Conservation (phyloP, 2,888 invertebrate genomes). For the Caenorhabditis uteleia region DNA sequence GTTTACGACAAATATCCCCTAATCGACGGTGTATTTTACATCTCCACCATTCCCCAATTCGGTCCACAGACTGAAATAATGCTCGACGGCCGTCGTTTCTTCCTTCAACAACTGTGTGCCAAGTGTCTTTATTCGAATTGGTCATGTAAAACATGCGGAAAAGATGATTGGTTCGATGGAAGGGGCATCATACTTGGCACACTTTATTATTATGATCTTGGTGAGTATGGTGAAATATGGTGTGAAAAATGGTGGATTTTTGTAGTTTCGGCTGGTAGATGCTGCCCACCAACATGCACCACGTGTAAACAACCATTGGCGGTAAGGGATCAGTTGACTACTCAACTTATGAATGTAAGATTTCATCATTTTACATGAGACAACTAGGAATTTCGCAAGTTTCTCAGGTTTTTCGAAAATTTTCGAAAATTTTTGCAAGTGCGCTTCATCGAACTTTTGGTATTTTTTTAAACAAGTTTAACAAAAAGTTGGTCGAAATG, state of each 20-base stretch:
- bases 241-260: neutral
- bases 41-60: slow-evolving; percentile 79
- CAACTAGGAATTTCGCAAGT: neutral
- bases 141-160: slow-evolving; percentile 46
- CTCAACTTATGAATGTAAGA: slow-evolving; percentile 45
- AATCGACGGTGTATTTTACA: slow-evolving; percentile 95
- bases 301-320: slow-evolving; percentile 39
- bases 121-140: slow-evolving; percentile 52
- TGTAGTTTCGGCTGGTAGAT: slow-evolving; percentile 84
- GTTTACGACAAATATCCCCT: slow-evolving; percentile 91
- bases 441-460: no score
- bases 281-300: slow-evolving; percentile 48
- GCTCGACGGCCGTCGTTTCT: slow-evolving; percentile 40
- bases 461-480: no score
- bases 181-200: slow-evolving; percentile 91
- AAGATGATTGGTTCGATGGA: slow-evolving; percentile 82
- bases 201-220: slow-evolving; percentile 97
- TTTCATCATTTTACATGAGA: neutral
- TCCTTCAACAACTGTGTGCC: slow-evolving; percentile 49
- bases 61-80: slow-evolving; percentile 36
- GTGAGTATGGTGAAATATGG: slow-evolving; percentile 16
- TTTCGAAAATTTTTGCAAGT: neutral
- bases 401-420: neutral
- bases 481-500: no score
- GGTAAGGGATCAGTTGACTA: slow-evolving; percentile 39